Conservation (phyloP, 2,113 vertebrate genomes). For the Heptranchias perlo region DNA sequence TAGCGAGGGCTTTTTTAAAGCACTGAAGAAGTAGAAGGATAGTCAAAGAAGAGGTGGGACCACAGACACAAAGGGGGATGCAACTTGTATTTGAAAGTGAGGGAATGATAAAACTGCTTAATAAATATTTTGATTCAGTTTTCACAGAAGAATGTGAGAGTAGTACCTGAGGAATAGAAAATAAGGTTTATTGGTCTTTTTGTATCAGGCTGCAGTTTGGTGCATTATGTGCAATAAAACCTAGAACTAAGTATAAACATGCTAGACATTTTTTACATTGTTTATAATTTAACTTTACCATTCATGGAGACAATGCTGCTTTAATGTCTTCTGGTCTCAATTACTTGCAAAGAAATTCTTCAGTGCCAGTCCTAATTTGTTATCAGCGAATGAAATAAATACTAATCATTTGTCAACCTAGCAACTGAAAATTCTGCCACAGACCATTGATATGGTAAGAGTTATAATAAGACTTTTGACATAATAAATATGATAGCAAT, state of each 20-base stretch:
- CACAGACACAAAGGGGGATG: background rate
- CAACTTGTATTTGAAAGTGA: background rate
- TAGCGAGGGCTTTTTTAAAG: background rate
- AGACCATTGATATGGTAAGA: constrained; percentile 50
- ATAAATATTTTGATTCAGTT: background rate
- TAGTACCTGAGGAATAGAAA: background rate
- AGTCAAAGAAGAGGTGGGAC: background rate
- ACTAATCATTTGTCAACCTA: background rate
- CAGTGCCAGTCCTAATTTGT: background rate
- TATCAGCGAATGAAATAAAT: background rate
- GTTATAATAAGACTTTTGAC: constrained; percentile 51
- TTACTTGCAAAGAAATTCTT: background rate
- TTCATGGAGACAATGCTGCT: background rate
- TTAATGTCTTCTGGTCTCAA: background rate
- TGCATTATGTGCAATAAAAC: background rate
- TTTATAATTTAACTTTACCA: background rate
- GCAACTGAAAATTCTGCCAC: constrained; percentile 3
- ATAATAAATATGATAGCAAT: constrained; percentile 49
- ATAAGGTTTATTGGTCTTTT: background rate
- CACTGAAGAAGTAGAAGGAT: background rate
- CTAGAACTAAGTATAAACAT: background rate
- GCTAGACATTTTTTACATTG: background rate
- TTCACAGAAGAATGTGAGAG: background rate
- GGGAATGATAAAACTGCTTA: background rate
- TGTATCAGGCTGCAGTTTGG: background rate